phyloP scores from a whole-genome alignment of 2,888 invertebrate genomes.

The Drosophila differens region DNA sequence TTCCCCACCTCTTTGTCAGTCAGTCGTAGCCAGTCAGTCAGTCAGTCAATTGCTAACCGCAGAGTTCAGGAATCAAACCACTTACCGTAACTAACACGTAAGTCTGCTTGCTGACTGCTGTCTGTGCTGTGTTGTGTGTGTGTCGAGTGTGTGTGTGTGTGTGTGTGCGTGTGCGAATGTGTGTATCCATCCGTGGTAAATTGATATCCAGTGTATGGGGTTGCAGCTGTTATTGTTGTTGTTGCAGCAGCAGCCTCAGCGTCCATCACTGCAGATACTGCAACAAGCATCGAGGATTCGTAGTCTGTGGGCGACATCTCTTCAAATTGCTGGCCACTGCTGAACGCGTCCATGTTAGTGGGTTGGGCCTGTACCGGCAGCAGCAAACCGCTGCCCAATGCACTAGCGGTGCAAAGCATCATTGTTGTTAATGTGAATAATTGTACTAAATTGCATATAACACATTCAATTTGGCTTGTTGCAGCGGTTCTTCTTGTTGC shows the following conservation, averaged over 20 bases:
- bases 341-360: slow-evolving; percentile 22
- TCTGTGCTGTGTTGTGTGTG: slow-evolving; percentile 15
- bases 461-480: slow-evolving; percentile 52
- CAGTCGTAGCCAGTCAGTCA: neutral
- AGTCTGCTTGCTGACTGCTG: slow-evolving; percentile 37
- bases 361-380: slow-evolving; percentile 31
- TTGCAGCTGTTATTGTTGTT: slow-evolving; percentile 10
- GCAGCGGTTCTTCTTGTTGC: neutral
- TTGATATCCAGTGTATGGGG: slow-evolving; percentile 41
- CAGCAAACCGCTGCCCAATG: slow-evolving; percentile 38
- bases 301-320: slow-evolving; percentile 22
- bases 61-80: slow-evolving; percentile 38
- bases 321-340: slow-evolving; percentile 35
- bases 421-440: slow-evolving; percentile 62
- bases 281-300: slow-evolving; percentile 24
- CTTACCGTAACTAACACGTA: slow-evolving; percentile 59
- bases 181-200: slow-evolving; percentile 34
- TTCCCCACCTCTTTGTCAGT: slow-evolving; percentile 13
- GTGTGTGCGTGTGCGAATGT: slow-evolving; percentile 5
- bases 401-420: slow-evolving; percentile 49
- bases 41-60: slow-evolving; percentile 19
- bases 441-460: slow-evolving; percentile 57
- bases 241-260: slow-evolving; percentile 10
- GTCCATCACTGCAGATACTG: slow-evolving; percentile 28
- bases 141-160: slow-evolving; percentile 7